Base-by-base conservation (phyloP, 2,888 invertebrate genomes). In the Lapara coniferarum region DNA sequence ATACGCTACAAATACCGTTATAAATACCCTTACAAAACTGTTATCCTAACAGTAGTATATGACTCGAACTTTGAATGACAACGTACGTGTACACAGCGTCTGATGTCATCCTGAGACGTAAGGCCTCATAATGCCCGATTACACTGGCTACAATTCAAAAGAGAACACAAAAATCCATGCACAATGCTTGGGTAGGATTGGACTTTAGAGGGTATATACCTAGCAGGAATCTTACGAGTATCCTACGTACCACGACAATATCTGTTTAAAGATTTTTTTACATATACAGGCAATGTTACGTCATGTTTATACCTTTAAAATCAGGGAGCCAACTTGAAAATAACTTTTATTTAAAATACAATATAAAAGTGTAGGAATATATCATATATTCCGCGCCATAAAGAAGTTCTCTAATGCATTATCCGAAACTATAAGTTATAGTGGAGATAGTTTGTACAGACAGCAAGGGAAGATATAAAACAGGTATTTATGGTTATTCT, bases 371-470 rank as follows among this genome's bases (percentile, higher is more conserved):
- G 66, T 66, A 69, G 55, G 53, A 69, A 69, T 69, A 66, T 69
- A 66, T 56, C 69, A 69, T 66, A 90, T 91, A 90, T 92, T 90
- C 87, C 78, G 74, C 77, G 82, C 90, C 87, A 91, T 92, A 92
- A 92, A 92, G 91, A 91, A 92, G 83, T 92, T 91, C 86, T 87
- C 90, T 91, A 92, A 92, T 93, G 92, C 91, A 92, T 93, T 93
- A 93, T 92, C 92, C 90, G 86, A 92, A 92, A 93, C 92, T 92
- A 89, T 92, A 92, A 92, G 90, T 92, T 92, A 92, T 92, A 90
- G 91, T 82, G 74, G 76, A 91, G 90, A 91, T 91, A 88, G 85
- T 74, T 66, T 19, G 87, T 85, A 93, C 68, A 37, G 89, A 80
- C 72, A 57, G 86, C 87, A 91, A 13, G 12, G 13, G 16, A 19